Conservation (phyloP, 1,140 invertebrate genomes). For the Hyles euphorbiae region DNA sequence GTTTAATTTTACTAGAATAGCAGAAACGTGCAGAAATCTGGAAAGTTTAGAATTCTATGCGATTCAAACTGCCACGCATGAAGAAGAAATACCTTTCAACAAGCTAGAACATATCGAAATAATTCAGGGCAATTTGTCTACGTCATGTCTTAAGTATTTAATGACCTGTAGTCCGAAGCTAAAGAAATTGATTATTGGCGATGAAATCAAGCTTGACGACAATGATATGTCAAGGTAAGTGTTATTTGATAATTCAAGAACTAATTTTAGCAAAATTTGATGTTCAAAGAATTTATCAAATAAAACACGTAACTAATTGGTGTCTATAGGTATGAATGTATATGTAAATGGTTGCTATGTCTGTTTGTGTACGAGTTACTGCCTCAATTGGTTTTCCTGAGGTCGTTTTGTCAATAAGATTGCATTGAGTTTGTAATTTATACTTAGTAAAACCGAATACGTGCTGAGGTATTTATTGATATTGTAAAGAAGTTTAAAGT, state of each 20-base stretch:
- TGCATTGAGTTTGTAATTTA: too few relatives aligned
- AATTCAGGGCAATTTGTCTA: slow-evolving; percentile 76
- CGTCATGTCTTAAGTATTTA: slow-evolving; percentile 75
- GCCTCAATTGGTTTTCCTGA: too few relatives aligned
- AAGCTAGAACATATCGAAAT: slow-evolving; percentile 79
- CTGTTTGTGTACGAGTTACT: too few relatives aligned
- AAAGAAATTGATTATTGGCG: slow-evolving; percentile 78
- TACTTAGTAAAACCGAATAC: too few relatives aligned
- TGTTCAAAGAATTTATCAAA: too few relatives aligned
- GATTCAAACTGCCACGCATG: slow-evolving; percentile 76
- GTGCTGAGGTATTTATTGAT: too few relatives aligned
- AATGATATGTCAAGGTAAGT: slow-evolving; percentile 78
- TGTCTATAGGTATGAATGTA: too few relatives aligned
- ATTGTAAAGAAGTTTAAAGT: too few relatives aligned
- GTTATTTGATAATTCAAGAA: slow-evolving; percentile 1
- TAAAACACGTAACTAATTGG: too few relatives aligned
- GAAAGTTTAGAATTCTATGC: slow-evolving; percentile 79
- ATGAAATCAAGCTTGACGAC: slow-evolving; percentile 77
- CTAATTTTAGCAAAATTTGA: too few relatives aligned
- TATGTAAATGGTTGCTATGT: too few relatives aligned
- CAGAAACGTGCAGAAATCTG: slow-evolving; percentile 75
- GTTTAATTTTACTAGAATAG: slow-evolving; percentile 78
- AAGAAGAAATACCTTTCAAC: slow-evolving; percentile 76
- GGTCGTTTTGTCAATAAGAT: too few relatives aligned
- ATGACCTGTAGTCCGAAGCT: slow-evolving; percentile 77